Evolutionary conservation across 2,888 invertebrate species (phyloP), one percentile per base, ranked within the genome.

Genomic region (Chaetogeoica ovagalla): DNA sequence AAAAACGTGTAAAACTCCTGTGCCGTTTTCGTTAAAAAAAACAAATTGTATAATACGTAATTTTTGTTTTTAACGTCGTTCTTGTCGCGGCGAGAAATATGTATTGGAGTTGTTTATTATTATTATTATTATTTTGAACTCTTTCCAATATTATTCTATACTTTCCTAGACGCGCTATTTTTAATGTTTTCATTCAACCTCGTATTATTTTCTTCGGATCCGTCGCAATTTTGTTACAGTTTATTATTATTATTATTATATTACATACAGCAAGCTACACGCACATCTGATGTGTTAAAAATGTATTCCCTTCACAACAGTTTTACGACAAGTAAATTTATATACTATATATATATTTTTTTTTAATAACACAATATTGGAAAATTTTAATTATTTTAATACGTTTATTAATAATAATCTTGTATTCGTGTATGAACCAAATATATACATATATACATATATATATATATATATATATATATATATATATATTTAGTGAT

Each of bases 161-260:
- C 55, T 65, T 74, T 17, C 17, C 21, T 57, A 74, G 74, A 39
- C 55, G 21, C n/a, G n/a, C 74, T 74, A 74, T 65, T 74, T 74
- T 65, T 65, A 74, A 55, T 52, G 39, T 65, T 65, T 39, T 43
- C 39, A 39, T 39, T 74, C 17, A 65, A 21, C 55, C 63, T 65
- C 65, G 23, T 65, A 30, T 30, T 30, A 57, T 74, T 65, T 74
- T 63, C 17, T 75, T 75, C 66, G 19, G 66, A 57, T 23, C 43
- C 55, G 65, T 65, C 21, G 23, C 21, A 65, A 65, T 74, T 21
- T 55, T 66, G 57, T 57, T 57, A 57, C 55, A 55, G 52, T 23
- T 74, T 65, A 6, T 55, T 74, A 9, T 74, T 55, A 55, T 55
- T 75, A 52, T 68, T 23, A 52, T 68, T 23, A 23, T 60, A 60